These are phyloP conservation scores for Formica aserva DNA, from an alignment of 2,888 invertebrate species.

Conservation along the genomic window DNA sequence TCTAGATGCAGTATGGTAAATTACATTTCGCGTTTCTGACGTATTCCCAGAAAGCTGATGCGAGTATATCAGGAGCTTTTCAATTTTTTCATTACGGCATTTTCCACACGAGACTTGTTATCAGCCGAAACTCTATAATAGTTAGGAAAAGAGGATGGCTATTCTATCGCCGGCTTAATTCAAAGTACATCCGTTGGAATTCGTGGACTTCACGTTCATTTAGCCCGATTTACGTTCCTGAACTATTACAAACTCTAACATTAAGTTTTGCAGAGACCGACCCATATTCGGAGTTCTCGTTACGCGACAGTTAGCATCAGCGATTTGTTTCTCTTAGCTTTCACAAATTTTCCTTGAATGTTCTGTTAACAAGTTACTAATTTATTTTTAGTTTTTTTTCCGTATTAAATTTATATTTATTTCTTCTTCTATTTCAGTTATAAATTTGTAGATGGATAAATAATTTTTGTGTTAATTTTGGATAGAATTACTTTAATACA, in stretches of 20 bases:
- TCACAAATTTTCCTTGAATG: slow-evolving; percentile 9
- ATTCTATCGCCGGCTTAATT: slow-evolving; percentile 16
- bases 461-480: slow-evolving; percentile 3
- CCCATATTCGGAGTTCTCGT: slow-evolving; percentile 43
- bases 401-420: neutral
- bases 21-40: slow-evolving; percentile 27
- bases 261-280: slow-evolving; percentile 43
- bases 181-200: slow-evolving; percentile 36
- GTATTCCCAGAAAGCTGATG: slow-evolving; percentile 9
- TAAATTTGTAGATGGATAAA: neutral
- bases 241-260: slow-evolving; percentile 46
- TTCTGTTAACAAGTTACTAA: slow-evolving; percentile 4
- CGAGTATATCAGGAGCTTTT: neutral
- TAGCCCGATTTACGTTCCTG: slow-evolving; percentile 25
- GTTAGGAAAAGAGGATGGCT: slow-evolving; percentile 13
- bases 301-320: slow-evolving; percentile 23
- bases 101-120: neutral
- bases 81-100: neutral
- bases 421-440: neutral
- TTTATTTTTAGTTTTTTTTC: neutral
- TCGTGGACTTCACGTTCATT: slow-evolving; percentile 35
- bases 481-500: neutral
- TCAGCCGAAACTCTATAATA: slow-evolving; percentile 9
- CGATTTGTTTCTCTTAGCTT: slow-evolving; percentile 19
- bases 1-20: slow-evolving; percentile 23